Base-by-base conservation (phyloP, 1,140 invertebrate species). In the Eurosta solidaginis region DNA sequence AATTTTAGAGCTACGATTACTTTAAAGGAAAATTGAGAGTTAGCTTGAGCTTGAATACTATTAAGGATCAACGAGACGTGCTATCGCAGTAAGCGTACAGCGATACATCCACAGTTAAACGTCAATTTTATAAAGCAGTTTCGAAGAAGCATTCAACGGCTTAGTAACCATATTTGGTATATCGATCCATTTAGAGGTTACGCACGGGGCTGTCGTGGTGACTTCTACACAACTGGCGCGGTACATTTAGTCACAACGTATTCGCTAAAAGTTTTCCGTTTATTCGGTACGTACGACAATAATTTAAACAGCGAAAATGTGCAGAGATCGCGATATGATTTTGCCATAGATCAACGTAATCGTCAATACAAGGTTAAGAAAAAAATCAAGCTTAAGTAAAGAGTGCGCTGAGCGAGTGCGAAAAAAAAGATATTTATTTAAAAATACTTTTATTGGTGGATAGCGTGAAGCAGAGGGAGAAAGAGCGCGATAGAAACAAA, bases 281-380 rank as follows among this genome's bases (percentile, higher is more conserved):
- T 85, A 81, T 81, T 87, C 78, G 82, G 82, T 84, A 81, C 82
- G 80, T 83, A 83, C 82, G 81, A 80, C 81, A 83, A 82, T 82
- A 82, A 84, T 82, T 84, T 87, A 80, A 82, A 81, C 82, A 85
- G 85, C 83, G 85, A 88, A 86, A 88, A 88, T 88, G 87, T 88
- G 87, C 87, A 88, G 86, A 88, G 87, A 88, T 88, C 86, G 87
- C 83, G 87, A 88, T 88, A 88, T 88, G 87, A 84, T 81, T 85
- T 87, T 81, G 83, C 84, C 82, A 83, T 87, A 87, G 85, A 87
- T 86, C 85, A 85, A 80, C 85, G 84, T 74, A 87, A 87, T 81
- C 85, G 85, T 74, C 85, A 85, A 75, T 87, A 86, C 73, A 87
- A 87, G 83, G 84, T 87, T 77, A 87, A 87, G 85, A 87, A 87